phyloP scores from a whole-genome alignment of 1,140 invertebrate species.

The Cardiocondyla obscurior region DNA sequence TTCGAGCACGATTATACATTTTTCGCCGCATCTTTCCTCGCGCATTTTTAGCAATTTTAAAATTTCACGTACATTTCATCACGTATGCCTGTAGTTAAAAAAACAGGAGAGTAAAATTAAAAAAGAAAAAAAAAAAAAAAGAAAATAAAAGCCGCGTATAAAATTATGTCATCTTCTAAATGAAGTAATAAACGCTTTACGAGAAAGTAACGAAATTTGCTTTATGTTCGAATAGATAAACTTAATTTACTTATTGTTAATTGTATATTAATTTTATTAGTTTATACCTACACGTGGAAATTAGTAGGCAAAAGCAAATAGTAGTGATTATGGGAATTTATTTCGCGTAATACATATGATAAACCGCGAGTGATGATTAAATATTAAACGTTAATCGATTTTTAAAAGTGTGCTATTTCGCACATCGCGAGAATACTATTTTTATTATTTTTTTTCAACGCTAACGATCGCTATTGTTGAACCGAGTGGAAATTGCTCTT shows the following conservation, averaged over 20 bases:
- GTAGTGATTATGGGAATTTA: constrained; percentile 2
- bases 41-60: background rate
- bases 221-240: background rate
- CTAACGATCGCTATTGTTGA: constrained; percentile 13
- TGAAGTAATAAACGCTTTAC: background rate
- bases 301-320: constrained; percentile 6
- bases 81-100: background rate
- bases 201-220: constrained; percentile 1
- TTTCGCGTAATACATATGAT: background rate
- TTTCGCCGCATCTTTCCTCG: constrained; percentile 1
- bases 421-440: constrained; percentile 9
- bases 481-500: constrained; percentile 2
- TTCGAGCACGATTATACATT: constrained; percentile 22
- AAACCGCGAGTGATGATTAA: constrained; percentile 7
- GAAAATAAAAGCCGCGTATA: background rate
- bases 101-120: background rate
- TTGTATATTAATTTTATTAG: too few relatives aligned
- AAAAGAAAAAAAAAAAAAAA: too few relatives aligned
- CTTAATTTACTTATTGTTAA: background rate
- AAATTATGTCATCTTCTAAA: background rate
- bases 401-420: constrained; percentile 17
- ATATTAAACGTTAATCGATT: constrained; percentile 39
- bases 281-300: too few relatives aligned
- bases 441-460: constrained; percentile 3
- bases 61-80: constrained; percentile 8